Percentiles rank a stretch among this genome's conserved stretches.
These are phyloP conservation scores for Drosophila nannoptera DNA, from an alignment of 1,140 invertebrate species.

Conservation along the genomic window DNA sequence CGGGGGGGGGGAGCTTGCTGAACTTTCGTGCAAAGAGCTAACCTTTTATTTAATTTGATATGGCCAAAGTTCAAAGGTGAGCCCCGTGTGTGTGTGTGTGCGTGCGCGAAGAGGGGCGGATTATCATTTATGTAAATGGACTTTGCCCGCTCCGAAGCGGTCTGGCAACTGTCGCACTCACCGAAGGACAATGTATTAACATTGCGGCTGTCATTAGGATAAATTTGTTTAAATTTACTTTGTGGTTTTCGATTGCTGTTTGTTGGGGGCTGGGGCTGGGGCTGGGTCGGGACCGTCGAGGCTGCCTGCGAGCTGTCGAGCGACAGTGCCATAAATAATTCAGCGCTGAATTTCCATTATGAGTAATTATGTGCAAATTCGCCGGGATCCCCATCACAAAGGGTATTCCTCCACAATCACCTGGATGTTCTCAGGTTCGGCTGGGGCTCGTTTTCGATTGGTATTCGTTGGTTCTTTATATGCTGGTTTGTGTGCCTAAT, in stretches of 20 bases:
- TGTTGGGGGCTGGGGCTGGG: background rate
- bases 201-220: conserved; percentile 27
- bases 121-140: conserved; percentile 69
- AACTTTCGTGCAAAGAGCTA: conserved; percentile 41
- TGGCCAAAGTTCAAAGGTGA: conserved; percentile 68
- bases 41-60: conserved; percentile 72
- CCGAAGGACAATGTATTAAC: conserved; percentile 39
- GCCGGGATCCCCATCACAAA: background rate
- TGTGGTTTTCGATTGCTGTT: conserved; percentile 30
- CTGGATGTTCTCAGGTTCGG: background rate
- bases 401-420: conserved; percentile 6
- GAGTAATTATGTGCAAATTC: conserved; percentile 30
- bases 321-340: conserved; percentile 25
- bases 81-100: conserved; percentile 6
- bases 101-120: conserved; percentile 22
- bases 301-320: conserved; percentile 3
- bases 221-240: conserved; percentile 58
- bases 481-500: conserved; percentile 30
- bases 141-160: conserved; percentile 41
- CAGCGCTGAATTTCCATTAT: conserved; percentile 26
- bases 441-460: background rate
- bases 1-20: background rate
- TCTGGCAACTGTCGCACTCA: conserved; percentile 24
- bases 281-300: background rate
- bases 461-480: background rate